phyloP scores from a whole-genome alignment of 2,888 invertebrate genomes.

The Epirrhoe alternata region DNA sequence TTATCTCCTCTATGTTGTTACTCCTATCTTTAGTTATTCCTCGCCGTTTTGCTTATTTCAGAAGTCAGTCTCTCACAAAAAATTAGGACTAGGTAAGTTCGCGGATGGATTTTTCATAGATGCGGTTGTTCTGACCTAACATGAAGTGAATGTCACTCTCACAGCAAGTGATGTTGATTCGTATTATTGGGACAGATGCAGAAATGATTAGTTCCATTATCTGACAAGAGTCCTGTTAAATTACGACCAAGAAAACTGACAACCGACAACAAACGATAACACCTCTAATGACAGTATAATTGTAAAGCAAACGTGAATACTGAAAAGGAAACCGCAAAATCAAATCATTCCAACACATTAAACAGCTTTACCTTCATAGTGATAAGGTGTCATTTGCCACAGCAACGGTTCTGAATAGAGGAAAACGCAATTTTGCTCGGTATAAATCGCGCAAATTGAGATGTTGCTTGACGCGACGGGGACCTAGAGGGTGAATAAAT shows the following conservation, averaged over 20 bases:
- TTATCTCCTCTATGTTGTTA: too few relatives aligned
- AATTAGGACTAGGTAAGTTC: too few relatives aligned
- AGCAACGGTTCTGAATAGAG: slow-evolving; percentile 27
- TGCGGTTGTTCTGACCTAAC: too few relatives aligned
- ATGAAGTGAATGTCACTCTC: too few relatives aligned
- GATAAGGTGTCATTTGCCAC: slow-evolving; percentile 36
- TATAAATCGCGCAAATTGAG: slow-evolving; percentile 53
- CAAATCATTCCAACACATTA: neutral
- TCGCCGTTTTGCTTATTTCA: too few relatives aligned
- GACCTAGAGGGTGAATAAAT: slow-evolving; percentile 44
- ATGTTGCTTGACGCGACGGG: slow-evolving; percentile 44
- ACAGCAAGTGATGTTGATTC: too few relatives aligned
- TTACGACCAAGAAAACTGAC: neutral
- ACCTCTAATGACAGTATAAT: neutral
- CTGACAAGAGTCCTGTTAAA: neutral
- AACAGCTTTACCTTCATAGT: neutral
- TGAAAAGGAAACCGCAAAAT: neutral
- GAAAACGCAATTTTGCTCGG: slow-evolving; percentile 42
- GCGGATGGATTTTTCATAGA: too few relatives aligned
- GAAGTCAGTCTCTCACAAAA: too few relatives aligned
- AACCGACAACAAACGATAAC: neutral
- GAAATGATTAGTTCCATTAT: neutral
- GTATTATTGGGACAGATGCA: too few relatives aligned
- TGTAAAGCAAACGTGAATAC: neutral
- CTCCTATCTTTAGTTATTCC: too few relatives aligned